Evolutionary conservation across 1,140 invertebrate genomes (phyloP), one percentile per base, ranked within the genome.

Genomic region (Neodiprion fabricii): DNA sequence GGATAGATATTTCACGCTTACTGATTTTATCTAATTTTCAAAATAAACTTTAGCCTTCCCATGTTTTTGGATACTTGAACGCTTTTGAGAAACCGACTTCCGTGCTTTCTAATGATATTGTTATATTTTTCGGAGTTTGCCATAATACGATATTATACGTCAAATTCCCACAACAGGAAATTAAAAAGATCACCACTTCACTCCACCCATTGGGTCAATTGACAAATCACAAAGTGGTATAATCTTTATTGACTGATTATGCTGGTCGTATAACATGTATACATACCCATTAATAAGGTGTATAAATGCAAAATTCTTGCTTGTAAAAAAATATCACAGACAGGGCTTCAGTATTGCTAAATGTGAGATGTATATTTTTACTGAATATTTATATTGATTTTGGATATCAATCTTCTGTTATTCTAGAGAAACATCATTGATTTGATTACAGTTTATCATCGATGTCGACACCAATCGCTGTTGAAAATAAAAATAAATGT

Each of bases 181-280:
- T 61, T 17, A 61, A 17, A 61, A 61, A 61, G 11, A 5, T 12
- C 53, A 61, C 53, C 7, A 17, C 9, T 61, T 61, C 53, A 7
- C 53, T 61, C 53, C 53, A 61, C n/a, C 53, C 53, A 61, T 14
- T 61, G n/a, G 53, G n/a, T 61, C 53, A 17, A 61, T 61, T 61
- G 11, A 61, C 53, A 17, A 61, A 61, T 61, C 53, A 61, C 53
- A 61, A 61, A 61, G n/a, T 61, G 11, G 53, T 61, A 28, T 28
- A 28, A 28, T 28, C 28, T 40, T 40, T 40, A 7, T 61, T n/a
- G 53, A 61, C 11, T 61, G 11, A 61, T 61, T n/a, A n/a, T 7
- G 11, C 53, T 61, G 53, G 8, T 61, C 53, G 53, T n/a, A 61
- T 61, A 40, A 40, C 28, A 40, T 40, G 53, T 61, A 61, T 8